Evolutionary conservation across 1,140 invertebrate species (phyloP), one percentile per base, ranked within the genome.

Genomic region (Physella acuta): DNA sequence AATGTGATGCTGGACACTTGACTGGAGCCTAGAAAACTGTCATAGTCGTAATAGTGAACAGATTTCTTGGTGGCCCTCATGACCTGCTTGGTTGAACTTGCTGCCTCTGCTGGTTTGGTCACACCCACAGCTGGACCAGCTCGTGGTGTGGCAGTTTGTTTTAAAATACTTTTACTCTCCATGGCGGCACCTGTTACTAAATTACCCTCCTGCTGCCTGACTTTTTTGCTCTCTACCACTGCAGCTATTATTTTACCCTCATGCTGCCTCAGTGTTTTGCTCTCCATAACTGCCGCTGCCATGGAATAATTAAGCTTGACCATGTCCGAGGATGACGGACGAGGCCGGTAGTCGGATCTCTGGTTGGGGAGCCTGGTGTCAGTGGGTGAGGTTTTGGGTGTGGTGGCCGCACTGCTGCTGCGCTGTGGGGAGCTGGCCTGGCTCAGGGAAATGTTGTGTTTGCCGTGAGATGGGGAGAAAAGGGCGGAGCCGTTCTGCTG

Each of bases 1-100:
- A 73, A 26, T 0, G 67, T 66, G 37, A 73, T 73, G 36, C 31
- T 58, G 16, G 20, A 55, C 44, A 73, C 71, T 26, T 65, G 26
- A 61, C 67, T 70, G 16, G 64, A 5, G 24, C 17, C 3, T 31
- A 56, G 44, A 16, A 61, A 39, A 44, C 20, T 5, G 4, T 61
- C 59, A 39, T 61, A 61, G 33, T 61, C 56, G n/a, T 58, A 58
- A 1, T n/a, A n/a, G n/a, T n/a, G n/a, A n/a, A n/a, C n/a, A n/a
- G n/a, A n/a, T n/a, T n/a, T n/a, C n/a, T 16, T 8, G 28, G 16
- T 56, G 16, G 11, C 16, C 11, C 11, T n/a, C 53, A 56, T 26
- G 53, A 8, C 26, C 53, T 16, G 14, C 53, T 16, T n/a, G 8
- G 53, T n/a, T 56, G 53, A 56, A 11, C 8, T 8, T 56, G 53